Evolutionary conservation across 2,797 vertebrate genomes (phyloP).

Genomic region (Ammospiza maritima): DNA sequence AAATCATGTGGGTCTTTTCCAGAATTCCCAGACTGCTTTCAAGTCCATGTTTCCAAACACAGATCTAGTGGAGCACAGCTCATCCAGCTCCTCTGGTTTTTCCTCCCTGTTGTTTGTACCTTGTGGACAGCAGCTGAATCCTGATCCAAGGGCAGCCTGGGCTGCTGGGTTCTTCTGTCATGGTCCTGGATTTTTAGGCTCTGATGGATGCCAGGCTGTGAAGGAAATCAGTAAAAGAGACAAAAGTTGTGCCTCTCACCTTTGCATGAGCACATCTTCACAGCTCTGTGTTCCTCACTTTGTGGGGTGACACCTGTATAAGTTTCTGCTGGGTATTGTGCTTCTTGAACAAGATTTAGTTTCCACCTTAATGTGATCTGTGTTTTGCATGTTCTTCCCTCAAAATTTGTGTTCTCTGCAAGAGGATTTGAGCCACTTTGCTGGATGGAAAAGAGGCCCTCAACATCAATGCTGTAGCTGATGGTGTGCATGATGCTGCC

Average conservation of each 20-base stretch:
- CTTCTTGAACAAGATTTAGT: not conserved
- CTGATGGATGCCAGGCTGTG: not conserved
- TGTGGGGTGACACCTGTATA: not conserved
- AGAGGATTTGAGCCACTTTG: not conserved
- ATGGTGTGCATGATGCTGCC: fast-evolving
- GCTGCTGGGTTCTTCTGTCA: not conserved
- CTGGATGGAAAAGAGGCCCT: not conserved
- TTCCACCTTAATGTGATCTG: not conserved
- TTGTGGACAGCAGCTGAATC: not conserved
- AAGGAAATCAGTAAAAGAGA: not conserved
- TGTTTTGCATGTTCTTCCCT: not conserved
- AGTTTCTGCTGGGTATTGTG: not conserved
- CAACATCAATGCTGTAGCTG: fast-evolving
- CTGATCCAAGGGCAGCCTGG: not conserved
- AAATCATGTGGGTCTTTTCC: not conserved
- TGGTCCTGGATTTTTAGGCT: not conserved
- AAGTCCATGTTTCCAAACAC: not conserved
- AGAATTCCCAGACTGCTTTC: not conserved
- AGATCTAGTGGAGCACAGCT: not conserved
- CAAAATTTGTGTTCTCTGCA: not conserved
- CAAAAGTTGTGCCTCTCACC: not conserved
- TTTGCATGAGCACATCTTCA: not conserved
- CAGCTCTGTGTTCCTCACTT: not conserved
- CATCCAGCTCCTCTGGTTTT: not conserved
- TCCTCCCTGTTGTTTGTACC: not conserved